phyloP scores from a whole-genome alignment of 2,113 vertebrate genomes.

The Sinocyclocheilus maitianheensis region DNA sequence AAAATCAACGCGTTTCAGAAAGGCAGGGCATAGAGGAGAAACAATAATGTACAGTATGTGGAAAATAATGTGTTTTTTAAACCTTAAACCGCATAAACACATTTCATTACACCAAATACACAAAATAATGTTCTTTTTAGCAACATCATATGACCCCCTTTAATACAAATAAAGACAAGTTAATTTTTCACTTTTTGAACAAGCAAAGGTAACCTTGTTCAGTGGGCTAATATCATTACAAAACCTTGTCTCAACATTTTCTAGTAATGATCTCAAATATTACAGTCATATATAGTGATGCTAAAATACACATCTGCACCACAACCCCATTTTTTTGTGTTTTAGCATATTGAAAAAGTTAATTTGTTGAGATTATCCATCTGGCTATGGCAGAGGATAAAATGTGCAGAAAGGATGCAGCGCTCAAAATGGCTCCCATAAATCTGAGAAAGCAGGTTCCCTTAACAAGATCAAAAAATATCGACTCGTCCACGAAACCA shows the following conservation, averaged over 20 bases:
- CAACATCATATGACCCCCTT: no score
- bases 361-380: background rate
- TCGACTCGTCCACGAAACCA: background rate
- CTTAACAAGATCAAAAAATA: background rate
- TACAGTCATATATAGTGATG: background rate
- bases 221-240: background rate
- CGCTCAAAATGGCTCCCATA: background rate
- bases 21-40: no score
- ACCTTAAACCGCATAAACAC: no score
- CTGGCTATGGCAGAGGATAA: background rate
- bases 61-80: no score
- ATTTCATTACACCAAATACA: no score
- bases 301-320: background rate
- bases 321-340: background rate
- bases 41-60: no score
- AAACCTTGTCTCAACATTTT: background rate
- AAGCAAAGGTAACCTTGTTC: conserved; percentile 1
- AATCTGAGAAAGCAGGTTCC: background rate
- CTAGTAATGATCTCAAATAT: background rate
- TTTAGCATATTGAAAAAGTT: background rate
- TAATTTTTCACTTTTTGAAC: background rate
- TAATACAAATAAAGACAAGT: background rate
- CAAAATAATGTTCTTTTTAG: no score
- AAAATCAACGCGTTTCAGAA: no score
- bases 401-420: background rate